These are phyloP conservation scores for Gortyna flavago DNA, from an alignment of 2,888 invertebrate species.

Conservation along the genomic window DNA sequence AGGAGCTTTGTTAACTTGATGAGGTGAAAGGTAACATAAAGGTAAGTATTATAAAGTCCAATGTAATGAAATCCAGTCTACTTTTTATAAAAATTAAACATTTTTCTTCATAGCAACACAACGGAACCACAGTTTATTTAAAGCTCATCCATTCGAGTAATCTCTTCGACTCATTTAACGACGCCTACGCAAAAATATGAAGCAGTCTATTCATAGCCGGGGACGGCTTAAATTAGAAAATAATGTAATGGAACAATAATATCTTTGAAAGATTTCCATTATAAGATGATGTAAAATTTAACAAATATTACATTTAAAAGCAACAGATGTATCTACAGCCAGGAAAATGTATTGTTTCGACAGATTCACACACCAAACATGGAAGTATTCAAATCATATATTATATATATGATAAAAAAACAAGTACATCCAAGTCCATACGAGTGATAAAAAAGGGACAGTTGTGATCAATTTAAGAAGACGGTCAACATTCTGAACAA, in stretches of 20 bases:
- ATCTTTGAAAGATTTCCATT: not conserved
- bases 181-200: slow-evolving; percentile 39
- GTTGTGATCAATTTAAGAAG: not conserved
- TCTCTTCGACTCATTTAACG: slow-evolving; percentile 27
- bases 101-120: not conserved
- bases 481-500: not conserved
- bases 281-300: not conserved
- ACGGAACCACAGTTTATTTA: slow-evolving; percentile 4
- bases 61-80: not conserved
- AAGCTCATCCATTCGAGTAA: slow-evolving; percentile 13
- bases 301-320: not conserved
- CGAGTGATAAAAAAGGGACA: not conserved
- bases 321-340: not conserved
- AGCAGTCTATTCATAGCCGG: slow-evolving; percentile 26
- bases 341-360: not conserved
- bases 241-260: not conserved
- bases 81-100: not conserved
- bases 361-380: not conserved
- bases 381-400: not conserved
- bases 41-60: not conserved
- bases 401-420: too few species aligned
- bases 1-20: slow-evolving; percentile 33
- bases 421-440: too few species aligned
- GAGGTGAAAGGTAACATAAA: not conserved
- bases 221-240: slow-evolving; percentile 9